Base-by-base conservation (phyloP, 2,113 vertebrate genomes). In the Egretta garzetta region DNA sequence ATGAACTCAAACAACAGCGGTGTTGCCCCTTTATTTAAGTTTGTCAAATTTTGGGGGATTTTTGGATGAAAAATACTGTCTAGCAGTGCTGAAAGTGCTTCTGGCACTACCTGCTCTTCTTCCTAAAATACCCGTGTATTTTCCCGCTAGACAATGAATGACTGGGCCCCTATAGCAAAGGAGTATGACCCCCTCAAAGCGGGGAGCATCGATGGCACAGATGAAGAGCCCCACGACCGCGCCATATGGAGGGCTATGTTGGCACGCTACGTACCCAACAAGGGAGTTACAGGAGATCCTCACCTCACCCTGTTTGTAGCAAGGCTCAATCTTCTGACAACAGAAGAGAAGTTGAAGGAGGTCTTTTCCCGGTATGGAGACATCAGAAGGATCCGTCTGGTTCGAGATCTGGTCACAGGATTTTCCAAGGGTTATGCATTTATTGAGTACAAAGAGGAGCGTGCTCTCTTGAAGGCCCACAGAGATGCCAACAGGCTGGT, bases 191-290 rank as follows among this genome's bases (percentile, higher is more conserved):
- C 99, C 1, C 98, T 99, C 30, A 99, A 99, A 97, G 99, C 99
- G 0, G 99, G 99, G 52, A 99, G 99, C 97, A 99, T 99, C 12
- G 99, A 99, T 35, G 99, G 99, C 30, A 99, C 99, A 0, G 99
- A 99, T 3, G 98, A 99, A 76, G 99, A 99, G 82, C 99, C 99
- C 3, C 99, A 99, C 5, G 99, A 99, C 96, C 98, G 99, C 0
- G 99, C 99, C 1, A 97, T 99, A 4, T 99, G 99, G 98, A 98
- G 99, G 95, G 99, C 99, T 0, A 99, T 99, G 98, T 35, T 98
- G 53, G 99, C 99, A 9, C 98, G 98, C 1, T 99, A 99, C 1
- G 94, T 98, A 6, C 99, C 99, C 92, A 99, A 99, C 98, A 99
- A 99, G 95, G 99, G 98, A 0, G 99, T 99, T 4, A 96, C 96